phyloP scores from a whole-genome alignment of 92 coral and sea anemone genomes.

The Epizoanthus ramosus region DNA sequence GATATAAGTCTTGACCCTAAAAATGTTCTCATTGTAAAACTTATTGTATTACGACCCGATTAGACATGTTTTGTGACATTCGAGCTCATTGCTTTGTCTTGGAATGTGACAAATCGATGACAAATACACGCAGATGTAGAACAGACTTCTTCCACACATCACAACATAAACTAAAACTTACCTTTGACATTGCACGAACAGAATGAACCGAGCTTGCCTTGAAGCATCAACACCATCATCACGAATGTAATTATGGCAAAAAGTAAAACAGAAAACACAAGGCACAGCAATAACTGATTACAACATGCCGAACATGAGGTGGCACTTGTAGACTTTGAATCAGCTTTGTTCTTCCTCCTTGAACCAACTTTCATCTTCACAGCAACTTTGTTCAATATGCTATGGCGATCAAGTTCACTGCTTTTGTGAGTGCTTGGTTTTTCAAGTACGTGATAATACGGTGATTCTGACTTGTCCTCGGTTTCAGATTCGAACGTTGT shows the following conservation, averaged over 20 bases:
- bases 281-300: background rate
- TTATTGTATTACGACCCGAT: too few relatives aligned
- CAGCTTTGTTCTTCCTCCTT: background rate
- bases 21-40: too few relatives aligned
- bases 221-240: conserved; percentile 54
- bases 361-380: conserved; percentile 2
- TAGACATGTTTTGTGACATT: too few relatives aligned
- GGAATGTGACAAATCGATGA: too few relatives aligned
- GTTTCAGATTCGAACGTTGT: background rate
- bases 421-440: background rate
- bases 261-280: conserved; percentile 48
- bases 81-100: too few relatives aligned
- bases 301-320: background rate
- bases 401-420: background rate
- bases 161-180: background rate
- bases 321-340: background rate
- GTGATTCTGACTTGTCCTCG: conserved; percentile 1
- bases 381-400: conserved; percentile 2
- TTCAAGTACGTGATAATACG: conserved; percentile 41
- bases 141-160: too few relatives aligned
- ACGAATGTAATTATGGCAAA: conserved; percentile 55
- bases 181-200: background rate
- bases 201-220: conserved; percentile 46
- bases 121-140: too few relatives aligned
- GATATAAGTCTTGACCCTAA: too few relatives aligned